Conservation (phyloP, 2,113 vertebrate genomes). For the Ahaetulla prasina region DNA sequence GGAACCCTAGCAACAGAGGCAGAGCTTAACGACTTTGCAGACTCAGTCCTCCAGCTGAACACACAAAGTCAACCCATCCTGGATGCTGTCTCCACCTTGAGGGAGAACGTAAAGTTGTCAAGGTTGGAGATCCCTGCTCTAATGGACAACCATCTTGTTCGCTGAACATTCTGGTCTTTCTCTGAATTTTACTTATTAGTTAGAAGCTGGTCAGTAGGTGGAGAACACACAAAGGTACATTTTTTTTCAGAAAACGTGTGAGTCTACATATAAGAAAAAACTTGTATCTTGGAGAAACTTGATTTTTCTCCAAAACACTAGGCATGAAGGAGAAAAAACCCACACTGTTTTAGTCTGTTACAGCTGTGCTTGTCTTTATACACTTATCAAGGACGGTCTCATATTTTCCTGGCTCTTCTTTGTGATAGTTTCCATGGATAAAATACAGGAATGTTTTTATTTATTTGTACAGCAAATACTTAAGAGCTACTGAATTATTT, state of each 20-base stretch:
- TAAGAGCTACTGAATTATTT: neutral
- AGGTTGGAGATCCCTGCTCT: neutral
- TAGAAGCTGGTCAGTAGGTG: neutral
- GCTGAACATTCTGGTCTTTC: neutral
- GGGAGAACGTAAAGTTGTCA: too few species aligned
- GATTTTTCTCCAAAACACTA: neutral
- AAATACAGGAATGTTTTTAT: neutral
- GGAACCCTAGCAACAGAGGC: too few species aligned
- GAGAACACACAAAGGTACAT: neutral
- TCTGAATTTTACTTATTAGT: neutral
- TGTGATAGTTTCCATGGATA: neutral
- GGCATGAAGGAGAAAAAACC: neutral
- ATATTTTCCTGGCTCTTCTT: neutral
- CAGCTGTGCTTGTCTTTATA: neutral
- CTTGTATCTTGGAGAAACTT: neutral
- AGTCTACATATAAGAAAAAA: neutral
- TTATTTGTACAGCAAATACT: neutral
- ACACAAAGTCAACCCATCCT: too few species aligned
- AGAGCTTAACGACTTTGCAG: too few species aligned
- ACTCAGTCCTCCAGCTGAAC: too few species aligned
- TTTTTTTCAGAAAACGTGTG: neutral
- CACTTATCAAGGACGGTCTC: neutral
- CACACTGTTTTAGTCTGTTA: neutral
- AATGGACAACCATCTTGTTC: neutral
- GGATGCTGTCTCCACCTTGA: too few species aligned